A percentile compares a stretch with the other conserved stretches of the same genome.
Conservation (phyloP, 1,140 invertebrate genomes). For the Pogonus chalceus region DNA sequence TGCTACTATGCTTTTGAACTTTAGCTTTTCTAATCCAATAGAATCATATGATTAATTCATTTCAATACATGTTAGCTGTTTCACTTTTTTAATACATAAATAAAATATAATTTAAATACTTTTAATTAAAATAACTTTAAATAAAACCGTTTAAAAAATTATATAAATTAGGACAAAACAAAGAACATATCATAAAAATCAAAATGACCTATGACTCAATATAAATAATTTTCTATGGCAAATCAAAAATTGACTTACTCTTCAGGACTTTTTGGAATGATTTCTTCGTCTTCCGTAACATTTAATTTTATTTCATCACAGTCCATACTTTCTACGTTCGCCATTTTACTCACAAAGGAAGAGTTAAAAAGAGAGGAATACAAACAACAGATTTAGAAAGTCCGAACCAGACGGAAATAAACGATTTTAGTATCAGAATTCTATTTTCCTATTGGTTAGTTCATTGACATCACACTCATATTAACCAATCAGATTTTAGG, state of each 20-base stretch:
- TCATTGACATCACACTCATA: background rate
- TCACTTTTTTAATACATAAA: too few species aligned
- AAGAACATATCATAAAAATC: too few species aligned
- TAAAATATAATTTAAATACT: too few species aligned
- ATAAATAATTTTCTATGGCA: background rate
- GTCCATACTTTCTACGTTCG: constrained; percentile 19
- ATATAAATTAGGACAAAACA: too few species aligned
- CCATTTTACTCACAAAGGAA: constrained; percentile 23
- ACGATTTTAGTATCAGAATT: background rate
- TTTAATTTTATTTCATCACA: constrained; percentile 28
- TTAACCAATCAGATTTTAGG: background rate
- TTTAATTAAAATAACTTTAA: too few species aligned
- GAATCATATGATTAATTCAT: too few species aligned
- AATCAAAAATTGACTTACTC: constrained; percentile 25
- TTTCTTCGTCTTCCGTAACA: constrained; percentile 21
- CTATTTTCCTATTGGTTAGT: background rate
- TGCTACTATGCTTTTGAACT: too few species aligned
- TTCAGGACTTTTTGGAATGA: constrained; percentile 27
- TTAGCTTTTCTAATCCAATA: too few species aligned
- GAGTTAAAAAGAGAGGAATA: background rate
- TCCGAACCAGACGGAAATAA: too few species aligned
- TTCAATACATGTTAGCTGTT: too few species aligned
- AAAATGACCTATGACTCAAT: background rate
- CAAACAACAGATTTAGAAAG: constrained; percentile 13
- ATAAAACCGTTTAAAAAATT: too few species aligned